A percentile compares a stretch with the other conserved stretches of the same genome.
These are phyloP conservation scores for Acrossocheilus wenchowensis DNA, from an alignment of 2,797 vertebrate genomes.

Conservation along the genomic window DNA sequence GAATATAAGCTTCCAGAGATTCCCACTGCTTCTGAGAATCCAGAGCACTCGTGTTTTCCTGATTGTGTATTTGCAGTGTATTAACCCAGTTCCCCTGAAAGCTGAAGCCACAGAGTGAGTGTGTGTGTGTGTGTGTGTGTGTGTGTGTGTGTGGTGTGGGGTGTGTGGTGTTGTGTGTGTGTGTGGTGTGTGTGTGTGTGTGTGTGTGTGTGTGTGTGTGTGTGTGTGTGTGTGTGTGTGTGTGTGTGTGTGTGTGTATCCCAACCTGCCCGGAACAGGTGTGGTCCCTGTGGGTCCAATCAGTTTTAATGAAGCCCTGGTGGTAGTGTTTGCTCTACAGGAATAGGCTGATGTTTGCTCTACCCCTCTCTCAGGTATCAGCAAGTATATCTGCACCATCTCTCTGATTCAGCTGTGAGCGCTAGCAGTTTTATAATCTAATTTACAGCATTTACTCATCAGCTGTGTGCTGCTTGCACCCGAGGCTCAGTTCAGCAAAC, in stretches of 20 bases:
- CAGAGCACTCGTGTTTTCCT: constrained; percentile 36
- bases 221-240: not conserved
- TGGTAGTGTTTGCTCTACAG: constrained; percentile 67
- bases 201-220: too few relatives aligned
- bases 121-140: too few relatives aligned
- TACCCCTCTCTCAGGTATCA: constrained; percentile 60
- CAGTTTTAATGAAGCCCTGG: constrained; percentile 87
- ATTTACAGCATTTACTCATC: constrained; percentile 10
- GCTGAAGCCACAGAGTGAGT: constrained; percentile 34
- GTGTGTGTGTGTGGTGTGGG: too few relatives aligned
- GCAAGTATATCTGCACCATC: constrained; percentile 50
- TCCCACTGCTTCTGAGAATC: constrained; percentile 49
- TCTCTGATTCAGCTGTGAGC: constrained; percentile 52
- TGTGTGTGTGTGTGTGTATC: constrained; percentile 45
- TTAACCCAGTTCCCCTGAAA: constrained; percentile 47
- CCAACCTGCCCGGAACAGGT: constrained; percentile 80
- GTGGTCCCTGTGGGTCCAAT: constrained; percentile 79
- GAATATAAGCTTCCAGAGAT: constrained; percentile 49
- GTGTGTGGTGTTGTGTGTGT: too few relatives aligned
- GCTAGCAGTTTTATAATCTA: constrained; percentile 29
- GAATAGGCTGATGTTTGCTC: constrained; percentile 51
- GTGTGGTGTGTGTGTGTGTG: too few relatives aligned
- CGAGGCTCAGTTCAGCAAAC: not conserved
- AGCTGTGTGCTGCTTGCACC: not conserved
- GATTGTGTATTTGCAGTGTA: constrained; percentile 47